A percentile compares a stretch with the other conserved stretches of the same genome.
These are phyloP conservation scores for Cheilosia soror DNA, from an alignment of 2,888 invertebrate species.

Conservation along the genomic window DNA sequence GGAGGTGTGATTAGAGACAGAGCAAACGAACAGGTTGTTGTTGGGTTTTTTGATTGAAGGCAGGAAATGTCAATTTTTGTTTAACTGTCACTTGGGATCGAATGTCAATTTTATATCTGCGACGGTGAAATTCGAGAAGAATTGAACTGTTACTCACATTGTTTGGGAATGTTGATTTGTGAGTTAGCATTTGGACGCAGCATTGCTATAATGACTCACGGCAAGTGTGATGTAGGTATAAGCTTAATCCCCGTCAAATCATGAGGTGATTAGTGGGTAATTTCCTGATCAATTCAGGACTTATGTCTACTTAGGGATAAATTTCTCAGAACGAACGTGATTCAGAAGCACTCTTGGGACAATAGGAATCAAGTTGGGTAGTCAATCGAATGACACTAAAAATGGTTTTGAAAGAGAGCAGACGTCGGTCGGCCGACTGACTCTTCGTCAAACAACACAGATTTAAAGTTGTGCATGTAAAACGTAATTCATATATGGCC, in stretches of 20 bases:
- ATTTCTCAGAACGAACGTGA: background rate
- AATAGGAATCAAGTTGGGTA: background rate
- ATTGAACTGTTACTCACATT: background rate
- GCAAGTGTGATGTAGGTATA: slow-evolving; percentile 1
- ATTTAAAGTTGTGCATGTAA: too few species aligned
- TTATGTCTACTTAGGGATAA: slow-evolving; percentile 19
- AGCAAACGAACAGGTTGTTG: slow-evolving; percentile 46
- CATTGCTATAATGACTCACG: slow-evolving; percentile 18
- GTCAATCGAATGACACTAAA: background rate
- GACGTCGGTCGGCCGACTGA: too few species aligned
- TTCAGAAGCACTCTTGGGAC: background rate
- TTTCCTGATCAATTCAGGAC: slow-evolving; percentile 30
- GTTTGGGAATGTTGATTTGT: background rate
- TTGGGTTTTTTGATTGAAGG: slow-evolving; percentile 26
- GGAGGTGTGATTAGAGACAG: slow-evolving; percentile 43
- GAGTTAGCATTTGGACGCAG: too few species aligned
- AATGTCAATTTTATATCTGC: slow-evolving; percentile 47
- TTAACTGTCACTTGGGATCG: slow-evolving; percentile 44
- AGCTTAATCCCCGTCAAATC: slow-evolving; percentile 14
- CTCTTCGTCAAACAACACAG: too few species aligned
- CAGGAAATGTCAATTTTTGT: slow-evolving; percentile 62
- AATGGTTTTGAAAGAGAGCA: background rate
- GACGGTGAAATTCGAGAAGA: background rate
- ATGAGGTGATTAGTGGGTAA: slow-evolving; percentile 26
- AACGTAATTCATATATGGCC: too few species aligned